Evolutionary conservation across 2,888 invertebrate genomes (phyloP), one percentile per base, ranked within the genome.

Genomic region (Pristionchus entomophagus): DNA sequence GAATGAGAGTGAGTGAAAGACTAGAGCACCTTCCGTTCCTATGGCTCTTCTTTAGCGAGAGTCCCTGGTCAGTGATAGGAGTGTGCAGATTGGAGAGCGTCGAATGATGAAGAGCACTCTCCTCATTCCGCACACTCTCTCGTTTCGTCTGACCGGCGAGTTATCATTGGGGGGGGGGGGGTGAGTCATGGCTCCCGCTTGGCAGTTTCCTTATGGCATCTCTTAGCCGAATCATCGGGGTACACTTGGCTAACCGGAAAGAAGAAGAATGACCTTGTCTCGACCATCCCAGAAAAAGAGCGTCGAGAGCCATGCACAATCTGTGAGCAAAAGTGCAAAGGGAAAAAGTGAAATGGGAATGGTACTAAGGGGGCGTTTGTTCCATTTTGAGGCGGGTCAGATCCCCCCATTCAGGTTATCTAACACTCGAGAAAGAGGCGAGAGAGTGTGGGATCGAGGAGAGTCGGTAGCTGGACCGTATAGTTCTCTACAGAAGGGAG

Each of bases 401-500:
- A n/a, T 5, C 5, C 69, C 32, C 5, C 45, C 2, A 10, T 19
- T 78, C 78, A 2, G 78, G 73, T 41, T 73, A 6, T 73, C 1
- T 41, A 73, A 45, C 41, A 12, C 22, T 35, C 3, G 22, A 2
- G 35, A n/a, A 32, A 32, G 12, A 10, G 26, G 38, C 26, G 73
- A 41, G 73, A 45, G 38, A 26, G 73, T 41, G 73, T 38, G 73
- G 73, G 17, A 73, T 38, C 35, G 65, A 65, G 65, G 65, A 65
- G 65, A 69, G 38, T 19, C 0, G 35, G 17, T 0, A 38, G 22
- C 65, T 19, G 6, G 35, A 22, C 2, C 32, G 59, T 59, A 22
- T 10, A 45, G 41, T 45, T 73, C 26, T 51, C 78, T 80, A 80
- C 51, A 90, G 85, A 17, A 90, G 86, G 14, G 89, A 89, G 86